Percentiles rank a stretch among this genome's conserved stretches.
These are phyloP conservation scores for Rhinophrynus dorsalis DNA, from an alignment of 2,797 vertebrate species.

Conservation along the genomic window DNA sequence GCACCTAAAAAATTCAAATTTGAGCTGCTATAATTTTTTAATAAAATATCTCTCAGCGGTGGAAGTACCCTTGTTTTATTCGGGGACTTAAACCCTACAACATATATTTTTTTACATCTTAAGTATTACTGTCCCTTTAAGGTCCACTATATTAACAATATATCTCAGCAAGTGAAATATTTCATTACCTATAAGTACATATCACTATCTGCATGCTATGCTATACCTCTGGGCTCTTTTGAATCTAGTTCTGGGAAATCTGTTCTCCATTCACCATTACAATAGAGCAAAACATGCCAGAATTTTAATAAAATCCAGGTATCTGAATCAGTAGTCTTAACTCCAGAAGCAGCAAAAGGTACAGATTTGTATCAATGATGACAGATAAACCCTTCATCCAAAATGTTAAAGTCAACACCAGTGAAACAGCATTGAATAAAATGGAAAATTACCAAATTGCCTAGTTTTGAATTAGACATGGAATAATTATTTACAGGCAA, in stretches of 20 bases:
- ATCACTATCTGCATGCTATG: too few species aligned
- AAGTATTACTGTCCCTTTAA: too few species aligned
- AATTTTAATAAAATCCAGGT: constrained; percentile 35
- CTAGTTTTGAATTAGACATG: constrained; percentile 4
- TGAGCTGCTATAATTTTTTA: too few species aligned
- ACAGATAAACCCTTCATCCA: constrained; percentile 9
- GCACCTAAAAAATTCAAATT: too few species aligned
- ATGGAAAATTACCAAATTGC: constrained; percentile 7
- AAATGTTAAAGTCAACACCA: constrained; percentile 28
- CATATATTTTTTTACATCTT: too few species aligned
- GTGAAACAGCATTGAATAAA: constrained; percentile 12
- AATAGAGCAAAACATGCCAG: constrained; percentile 5
- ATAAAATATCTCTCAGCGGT: too few species aligned
- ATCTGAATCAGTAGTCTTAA: constrained; percentile 1
- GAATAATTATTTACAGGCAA: constrained; percentile 21
- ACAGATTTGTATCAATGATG: constrained; percentile 10
- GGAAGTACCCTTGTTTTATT: too few species aligned
- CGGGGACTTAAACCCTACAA: too few species aligned
- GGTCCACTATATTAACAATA: too few species aligned
- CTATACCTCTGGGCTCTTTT: not conserved
- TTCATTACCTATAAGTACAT: too few species aligned
- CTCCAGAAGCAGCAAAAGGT: constrained; percentile 6
- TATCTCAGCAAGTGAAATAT: too few species aligned
- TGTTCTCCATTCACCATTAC: not conserved
- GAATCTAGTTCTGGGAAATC: not conserved